Base-by-base conservation (phyloP, 2,888 invertebrate genomes). In the Craniophora ligustri region DNA sequence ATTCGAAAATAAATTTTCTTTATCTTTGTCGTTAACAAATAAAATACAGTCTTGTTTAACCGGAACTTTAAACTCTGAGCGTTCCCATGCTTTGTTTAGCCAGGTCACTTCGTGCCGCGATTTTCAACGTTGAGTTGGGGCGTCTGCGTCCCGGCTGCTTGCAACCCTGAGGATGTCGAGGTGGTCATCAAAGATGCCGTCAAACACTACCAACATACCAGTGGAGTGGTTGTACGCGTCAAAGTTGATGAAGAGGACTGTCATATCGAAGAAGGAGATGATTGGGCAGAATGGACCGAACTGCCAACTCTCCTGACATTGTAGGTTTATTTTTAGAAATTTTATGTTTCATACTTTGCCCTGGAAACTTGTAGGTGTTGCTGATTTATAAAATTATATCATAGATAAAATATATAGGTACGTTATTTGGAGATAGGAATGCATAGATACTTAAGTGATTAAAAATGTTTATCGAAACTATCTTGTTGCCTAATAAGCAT, bases 51-150 rank as follows among this genome's bases (percentile, higher is more conserved):
- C 21, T 16, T n/a, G n/a, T n/a, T n/a, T n/a, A n/a, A n/a, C n/a
- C 23, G 38, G 40, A 48, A 50, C 28, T 50, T 18, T 18, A 57
- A 66, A 73, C 64, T 70, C 75, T 86, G 78, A 87, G 80, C 82
- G 67, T 76, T 71, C 56, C 72, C 76, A 69, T 86, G 75, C 68
- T 86, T 89, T 77, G 90, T 93, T 89, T 87, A 96, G 96, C 95
- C 96, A 77, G 95, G 95, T 84, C 96, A 96, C 89, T 96, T 96
- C 85, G 94, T 95, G 82, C 96, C 96, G 47, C 95, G 95, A 76
- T 96, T 96, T 86, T 95, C 95, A 16, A 95, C 95, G 62, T 88
- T 95, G 65, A 95, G 95, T 75, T 96, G 96, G 96, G 96, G 95
- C 0, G 84, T 96, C 14, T 96, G 96, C 78, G 88, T 96, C 39